Conservation (phyloP, 2,113 vertebrate species). For the Galemys pyrenaicus region DNA sequence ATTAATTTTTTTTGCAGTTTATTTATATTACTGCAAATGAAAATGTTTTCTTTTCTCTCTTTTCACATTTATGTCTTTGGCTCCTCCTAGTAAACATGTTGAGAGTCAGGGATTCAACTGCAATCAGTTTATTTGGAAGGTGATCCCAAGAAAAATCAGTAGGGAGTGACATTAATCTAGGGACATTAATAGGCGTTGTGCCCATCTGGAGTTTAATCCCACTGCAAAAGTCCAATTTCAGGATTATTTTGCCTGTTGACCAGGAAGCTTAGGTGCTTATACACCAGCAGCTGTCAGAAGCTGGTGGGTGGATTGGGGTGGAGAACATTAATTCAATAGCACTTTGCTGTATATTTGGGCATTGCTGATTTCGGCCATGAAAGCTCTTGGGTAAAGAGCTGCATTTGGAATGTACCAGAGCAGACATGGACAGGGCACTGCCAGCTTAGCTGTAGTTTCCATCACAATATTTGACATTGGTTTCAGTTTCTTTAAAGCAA, state of each 20-base stretch:
- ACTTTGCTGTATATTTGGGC: not conserved
- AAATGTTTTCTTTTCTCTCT: not conserved
- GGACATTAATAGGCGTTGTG: not conserved
- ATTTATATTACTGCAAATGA: not conserved
- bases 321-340: not conserved
- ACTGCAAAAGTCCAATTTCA: not conserved
- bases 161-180: not conserved
- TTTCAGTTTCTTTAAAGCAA: slow-evolving; percentile 42
- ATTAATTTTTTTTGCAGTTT: not conserved
- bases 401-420: not conserved
- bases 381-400: not conserved
- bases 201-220: not conserved
- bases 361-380: not conserved
- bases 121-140: not conserved
- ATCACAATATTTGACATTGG: not conserved
- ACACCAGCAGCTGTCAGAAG: not conserved
- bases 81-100: not conserved
- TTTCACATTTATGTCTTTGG: not conserved
- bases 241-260: not conserved
- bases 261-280: not conserved
- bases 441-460: not conserved
- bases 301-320: not conserved
- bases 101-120: not conserved
- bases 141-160: not conserved
- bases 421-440: not conserved